A percentile compares a stretch with the other conserved stretches of the same genome.
phyloP scores from a whole-genome alignment of 2,888 invertebrate species.

The Limnephilus marmoratus region DNA sequence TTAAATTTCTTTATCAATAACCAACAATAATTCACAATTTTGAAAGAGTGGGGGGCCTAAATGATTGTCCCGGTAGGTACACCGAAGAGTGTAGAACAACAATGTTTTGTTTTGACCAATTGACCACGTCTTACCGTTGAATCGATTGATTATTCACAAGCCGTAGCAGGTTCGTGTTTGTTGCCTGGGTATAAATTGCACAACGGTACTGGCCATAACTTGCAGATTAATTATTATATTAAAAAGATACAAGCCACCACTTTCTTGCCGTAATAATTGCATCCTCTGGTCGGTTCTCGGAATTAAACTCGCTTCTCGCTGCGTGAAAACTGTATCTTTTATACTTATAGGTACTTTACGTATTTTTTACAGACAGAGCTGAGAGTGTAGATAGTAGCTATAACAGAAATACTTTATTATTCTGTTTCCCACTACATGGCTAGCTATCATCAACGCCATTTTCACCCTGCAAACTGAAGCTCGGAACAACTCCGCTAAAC shows the following conservation, averaged over 20 bases:
- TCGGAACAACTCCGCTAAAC: too few relatives aligned
- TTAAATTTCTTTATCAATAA: background rate
- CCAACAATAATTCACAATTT: background rate
- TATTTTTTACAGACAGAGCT: too few relatives aligned
- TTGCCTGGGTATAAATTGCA: background rate
- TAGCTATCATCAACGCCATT: too few relatives aligned
- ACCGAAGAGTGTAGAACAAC: background rate
- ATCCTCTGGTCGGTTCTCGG: background rate
- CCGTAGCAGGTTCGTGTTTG: background rate
- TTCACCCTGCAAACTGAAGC: too few relatives aligned
- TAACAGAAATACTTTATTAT: too few relatives aligned
- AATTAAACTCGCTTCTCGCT: background rate
- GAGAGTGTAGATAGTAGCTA: too few relatives aligned
- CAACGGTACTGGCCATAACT: background rate
- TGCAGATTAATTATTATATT: background rate
- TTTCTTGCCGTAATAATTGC: background rate
- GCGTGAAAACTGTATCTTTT: background rate
- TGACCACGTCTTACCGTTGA: background rate
- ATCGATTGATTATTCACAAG: background rate
- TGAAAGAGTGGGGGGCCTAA: background rate
- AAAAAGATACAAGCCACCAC: background rate
- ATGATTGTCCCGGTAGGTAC: background rate
- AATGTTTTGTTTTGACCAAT: background rate
- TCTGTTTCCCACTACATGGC: too few relatives aligned
- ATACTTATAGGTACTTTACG: background rate